These are phyloP conservation scores for Crenuchus spilurus DNA, from an alignment of 2,797 vertebrate species.

Conservation along the genomic window DNA sequence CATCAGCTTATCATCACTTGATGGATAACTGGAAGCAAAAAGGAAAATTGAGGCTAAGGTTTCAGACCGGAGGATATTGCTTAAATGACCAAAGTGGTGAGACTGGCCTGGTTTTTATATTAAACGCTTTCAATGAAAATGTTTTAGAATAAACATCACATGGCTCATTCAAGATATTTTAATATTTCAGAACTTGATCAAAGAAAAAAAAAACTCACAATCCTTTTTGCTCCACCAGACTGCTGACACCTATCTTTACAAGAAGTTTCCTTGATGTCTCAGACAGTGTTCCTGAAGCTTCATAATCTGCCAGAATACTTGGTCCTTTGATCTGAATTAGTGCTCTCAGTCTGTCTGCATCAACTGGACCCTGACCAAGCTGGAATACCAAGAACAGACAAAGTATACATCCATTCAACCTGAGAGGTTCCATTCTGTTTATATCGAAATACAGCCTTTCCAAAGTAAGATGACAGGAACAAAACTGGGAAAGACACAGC, in stretches of 20 bases:
- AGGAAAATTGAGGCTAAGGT: no score
- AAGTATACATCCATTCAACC: background rate
- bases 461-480: background rate
- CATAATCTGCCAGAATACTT: slow-evolving; percentile 18
- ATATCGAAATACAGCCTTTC: background rate
- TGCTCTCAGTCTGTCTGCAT: slow-evolving; percentile 11
- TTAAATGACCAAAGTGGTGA: background rate
- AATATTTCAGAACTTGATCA: no score
- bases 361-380: background rate
- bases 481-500: no score
- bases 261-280: slow-evolving; percentile 28
- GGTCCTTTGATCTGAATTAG: slow-evolving; percentile 12
- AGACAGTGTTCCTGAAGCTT: slow-evolving; percentile 12
- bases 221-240: slow-evolving; percentile 25
- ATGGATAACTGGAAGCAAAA: slow-evolving; percentile 24
- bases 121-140: no score
- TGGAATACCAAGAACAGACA: background rate
- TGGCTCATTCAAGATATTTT: background rate
- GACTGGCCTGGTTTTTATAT: background rate
- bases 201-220: slow-evolving; percentile 27
- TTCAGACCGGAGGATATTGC: no score
- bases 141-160: background rate
- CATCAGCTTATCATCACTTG: slow-evolving; percentile 22
- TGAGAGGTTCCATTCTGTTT: background rate
- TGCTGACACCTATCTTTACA: slow-evolving; percentile 32